Percentiles rank a stretch among this genome's conserved stretches.
Evolutionary conservation across 2,113 vertebrate genomes (phyloP).

Genomic region (crab-eating macaque (Macaca fascicularis)): DNA sequence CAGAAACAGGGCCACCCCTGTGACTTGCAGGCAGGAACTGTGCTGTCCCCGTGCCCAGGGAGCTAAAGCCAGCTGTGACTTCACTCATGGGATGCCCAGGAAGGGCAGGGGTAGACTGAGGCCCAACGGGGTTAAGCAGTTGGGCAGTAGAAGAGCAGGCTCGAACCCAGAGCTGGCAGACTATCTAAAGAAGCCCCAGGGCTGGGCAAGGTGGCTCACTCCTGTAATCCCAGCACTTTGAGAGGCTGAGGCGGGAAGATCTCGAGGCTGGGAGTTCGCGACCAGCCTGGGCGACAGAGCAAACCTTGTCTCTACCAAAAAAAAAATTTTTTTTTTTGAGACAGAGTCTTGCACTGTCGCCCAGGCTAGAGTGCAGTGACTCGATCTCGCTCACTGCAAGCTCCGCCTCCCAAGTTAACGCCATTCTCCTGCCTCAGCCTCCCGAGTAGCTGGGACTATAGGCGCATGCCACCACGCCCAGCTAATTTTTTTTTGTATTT

Average conservation of each 20-base stretch:
- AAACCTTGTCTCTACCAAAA: neutral
- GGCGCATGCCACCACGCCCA: no score
- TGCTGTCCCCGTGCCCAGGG: accelerated
- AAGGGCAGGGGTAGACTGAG: accelerated
- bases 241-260: neutral
- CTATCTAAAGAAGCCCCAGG: neutral
- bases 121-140: accelerated
- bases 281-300: neutral
- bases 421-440: no score
- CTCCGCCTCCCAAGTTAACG: no score
- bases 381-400: no score
- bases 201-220: neutral
- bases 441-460: no score
- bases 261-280: neutral
- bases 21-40: neutral
- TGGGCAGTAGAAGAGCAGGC: no score
- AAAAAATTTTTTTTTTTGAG: neutral
- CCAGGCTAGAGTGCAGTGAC: no score
- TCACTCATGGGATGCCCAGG: accelerated
- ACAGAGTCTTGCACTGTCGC: no score
- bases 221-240: neutral
- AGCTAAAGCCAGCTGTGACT: no score
- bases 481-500: no score
- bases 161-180: neutral
- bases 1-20: neutral